Evolutionary conservation across 2,888 invertebrate species (phyloP), one percentile per base, ranked within the genome.

Genomic region (Beris morrisii): DNA sequence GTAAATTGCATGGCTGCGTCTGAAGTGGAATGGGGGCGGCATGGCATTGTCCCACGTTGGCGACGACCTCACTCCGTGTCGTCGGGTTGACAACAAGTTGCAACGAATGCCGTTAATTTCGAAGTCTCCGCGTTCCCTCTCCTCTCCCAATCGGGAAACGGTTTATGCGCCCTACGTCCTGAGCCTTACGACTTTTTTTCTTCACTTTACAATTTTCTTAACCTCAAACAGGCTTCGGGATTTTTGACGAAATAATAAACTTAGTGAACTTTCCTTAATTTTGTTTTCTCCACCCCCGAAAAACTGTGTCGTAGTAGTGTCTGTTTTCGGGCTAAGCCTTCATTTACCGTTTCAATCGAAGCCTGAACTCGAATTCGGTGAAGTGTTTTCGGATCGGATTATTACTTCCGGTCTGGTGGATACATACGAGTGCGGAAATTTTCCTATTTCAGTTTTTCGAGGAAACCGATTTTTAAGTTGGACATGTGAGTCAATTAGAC

Each of bases 121-220:
- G 38, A 38, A 38, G 38, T 38, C 45, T 54, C 46, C 54, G 30
- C 44, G 54, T 54, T 45, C 43, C 53, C 13, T 54, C 44, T 50
- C n/a, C 48, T 4, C 13, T 30, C 66, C 54, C 66, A 38, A 38
- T 22, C 61, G 32, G 52, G 38, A 50, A 61, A 52, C 15, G 50
- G 61, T 32, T 43, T 61, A 61, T 61, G 61, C 61, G 61, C 61
- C 28, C 52, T 61, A 43, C 50, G 61, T 52, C 15, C 12, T 11
- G 61, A 15, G 30, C 38, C 38, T 38, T 28, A n/a, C 48, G 4
- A 46, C 32, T 56, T 54, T 59, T 54, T 45, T 30, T 66, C 46
- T 59, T 46, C 54, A 11, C 31, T 32, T 65, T 66, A n/a, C 43
- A 59, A 45, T 66, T 59, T 59, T 53, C 53, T 44, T 66, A 59